Percentiles rank a stretch among this genome's conserved stretches.
These are phyloP conservation scores for Speoplatyrhinus poulsoni DNA, from an alignment of 2,113 vertebrate genomes.

Conservation along the genomic window DNA sequence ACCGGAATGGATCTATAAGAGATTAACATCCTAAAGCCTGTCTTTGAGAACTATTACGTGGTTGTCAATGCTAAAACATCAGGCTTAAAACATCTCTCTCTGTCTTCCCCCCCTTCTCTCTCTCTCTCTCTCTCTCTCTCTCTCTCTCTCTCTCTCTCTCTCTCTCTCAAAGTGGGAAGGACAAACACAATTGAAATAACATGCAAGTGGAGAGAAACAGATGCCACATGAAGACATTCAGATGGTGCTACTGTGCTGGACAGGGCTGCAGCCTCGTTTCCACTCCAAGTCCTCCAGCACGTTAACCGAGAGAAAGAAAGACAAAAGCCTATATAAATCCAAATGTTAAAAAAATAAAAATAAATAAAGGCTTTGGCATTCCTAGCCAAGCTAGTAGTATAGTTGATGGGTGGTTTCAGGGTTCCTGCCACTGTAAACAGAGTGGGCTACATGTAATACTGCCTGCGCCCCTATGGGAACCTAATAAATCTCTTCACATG, in stretches of 20 bases:
- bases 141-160: too few relatives aligned
- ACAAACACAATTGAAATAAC: constrained; percentile 58
- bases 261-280: constrained; percentile 69
- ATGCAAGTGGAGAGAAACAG: constrained; percentile 70
- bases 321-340: constrained; percentile 74
- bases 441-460: constrained; percentile 73
- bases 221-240: constrained; percentile 74
- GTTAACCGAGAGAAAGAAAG: constrained; percentile 55
- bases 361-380: constrained; percentile 68
- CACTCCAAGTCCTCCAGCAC: constrained; percentile 65
- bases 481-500: constrained; percentile 81
- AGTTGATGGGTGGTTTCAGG: constrained; percentile 77
- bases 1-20: constrained; percentile 68
- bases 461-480: constrained; percentile 76
- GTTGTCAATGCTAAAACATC: constrained; percentile 40
- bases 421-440: constrained; percentile 78
- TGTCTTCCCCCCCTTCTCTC: too few relatives aligned
- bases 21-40: constrained; percentile 58
- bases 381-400: constrained; percentile 74
- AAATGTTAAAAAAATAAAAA: constrained; percentile 51
- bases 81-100: constrained; percentile 4
- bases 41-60: constrained; percentile 29
- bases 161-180: constrained; percentile 50
- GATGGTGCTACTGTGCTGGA: constrained; percentile 75
- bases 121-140: not conserved